Percentiles rank a stretch among this genome's conserved stretches.
Evolutionary conservation across 2,888 invertebrate species (phyloP).

Genomic region (Kryphioiulus occultus): DNA sequence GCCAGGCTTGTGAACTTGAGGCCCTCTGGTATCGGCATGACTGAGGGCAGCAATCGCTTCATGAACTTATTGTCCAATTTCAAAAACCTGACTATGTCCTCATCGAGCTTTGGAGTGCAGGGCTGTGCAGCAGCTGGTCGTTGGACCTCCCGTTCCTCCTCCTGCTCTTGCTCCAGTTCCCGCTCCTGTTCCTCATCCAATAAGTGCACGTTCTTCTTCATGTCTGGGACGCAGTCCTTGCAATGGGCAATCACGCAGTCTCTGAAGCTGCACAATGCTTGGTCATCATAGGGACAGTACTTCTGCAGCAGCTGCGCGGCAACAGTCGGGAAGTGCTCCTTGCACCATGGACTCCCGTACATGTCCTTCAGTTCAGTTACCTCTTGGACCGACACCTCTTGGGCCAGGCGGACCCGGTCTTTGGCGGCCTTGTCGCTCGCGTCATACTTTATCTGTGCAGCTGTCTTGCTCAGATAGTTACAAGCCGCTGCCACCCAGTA

Average conservation of each 20-base stretch:
- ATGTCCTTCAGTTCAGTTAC: not conserved
- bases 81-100: not conserved
- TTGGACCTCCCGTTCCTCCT: not conserved
- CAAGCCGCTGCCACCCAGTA: not conserved
- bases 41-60: not conserved
- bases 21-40: not conserved
- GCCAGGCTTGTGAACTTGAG: not conserved
- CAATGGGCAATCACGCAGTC: not conserved
- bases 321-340: not conserved
- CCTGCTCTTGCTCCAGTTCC: not conserved
- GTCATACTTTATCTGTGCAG: not conserved
- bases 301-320: not conserved
- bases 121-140: not conserved
- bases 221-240: not conserved
- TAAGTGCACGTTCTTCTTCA: not conserved
- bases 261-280: not conserved
- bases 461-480: not conserved
- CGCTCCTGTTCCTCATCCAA: slow-evolving; percentile 37
- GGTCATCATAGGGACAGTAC: not conserved
- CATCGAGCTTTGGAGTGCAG: not conserved
- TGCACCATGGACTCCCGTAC: not conserved
- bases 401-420: not conserved
- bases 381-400: not conserved
- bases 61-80: not conserved
- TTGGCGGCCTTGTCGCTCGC: not conserved